These are phyloP conservation scores for Drosophila chauvacae DNA, from an alignment of 1,140 invertebrate genomes.

Conservation along the genomic window DNA sequence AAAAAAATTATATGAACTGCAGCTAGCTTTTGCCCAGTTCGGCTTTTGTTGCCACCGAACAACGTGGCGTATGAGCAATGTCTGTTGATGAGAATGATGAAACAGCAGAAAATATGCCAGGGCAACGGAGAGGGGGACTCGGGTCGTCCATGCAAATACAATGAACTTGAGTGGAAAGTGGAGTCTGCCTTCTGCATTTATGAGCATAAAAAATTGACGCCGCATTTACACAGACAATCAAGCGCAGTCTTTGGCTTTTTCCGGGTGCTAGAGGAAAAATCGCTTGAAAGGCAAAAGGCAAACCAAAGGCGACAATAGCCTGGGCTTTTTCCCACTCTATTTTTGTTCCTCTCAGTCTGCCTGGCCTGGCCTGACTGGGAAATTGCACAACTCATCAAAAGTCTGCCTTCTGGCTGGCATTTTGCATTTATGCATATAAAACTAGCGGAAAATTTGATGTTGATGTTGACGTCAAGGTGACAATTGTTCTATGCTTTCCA, in stretches of 20 bases:
- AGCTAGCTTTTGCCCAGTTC: conserved; percentile 37
- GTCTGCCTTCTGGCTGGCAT: conserved; percentile 57
- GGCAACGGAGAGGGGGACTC: conserved; percentile 10
- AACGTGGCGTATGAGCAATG: conserved; percentile 82
- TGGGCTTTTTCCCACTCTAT: conserved; percentile 32
- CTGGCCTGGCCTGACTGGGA: conserved; percentile 21
- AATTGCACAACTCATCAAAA: conserved; percentile 80
- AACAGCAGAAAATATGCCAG: conserved; percentile 79
- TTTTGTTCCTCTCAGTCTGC: conserved; percentile 22
- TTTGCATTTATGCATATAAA: conserved; percentile 81
- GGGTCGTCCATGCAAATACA: conserved; percentile 70
- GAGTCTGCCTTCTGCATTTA: conserved; percentile 64
- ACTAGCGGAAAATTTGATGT: conserved; percentile 75
- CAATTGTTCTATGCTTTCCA: conserved; percentile 49
- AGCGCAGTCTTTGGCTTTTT: conserved; percentile 46
- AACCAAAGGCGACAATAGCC: conserved; percentile 68
- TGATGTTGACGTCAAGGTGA: conserved; percentile 74
- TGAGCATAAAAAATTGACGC: conserved; percentile 80
- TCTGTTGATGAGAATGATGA: conserved; percentile 81
- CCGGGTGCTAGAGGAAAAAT: conserved; percentile 32
- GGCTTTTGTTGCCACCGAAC: conserved; percentile 60
- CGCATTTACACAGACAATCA: conserved; percentile 76
- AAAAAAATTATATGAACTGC: conserved; percentile 61
- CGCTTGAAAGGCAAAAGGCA: conserved; percentile 59
- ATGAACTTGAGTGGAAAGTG: conserved; percentile 67